Percentiles rank a stretch among this genome's conserved stretches.
phyloP scores from a whole-genome alignment of 2,797 vertebrate genomes.

The Nannoperca obscura region DNA sequence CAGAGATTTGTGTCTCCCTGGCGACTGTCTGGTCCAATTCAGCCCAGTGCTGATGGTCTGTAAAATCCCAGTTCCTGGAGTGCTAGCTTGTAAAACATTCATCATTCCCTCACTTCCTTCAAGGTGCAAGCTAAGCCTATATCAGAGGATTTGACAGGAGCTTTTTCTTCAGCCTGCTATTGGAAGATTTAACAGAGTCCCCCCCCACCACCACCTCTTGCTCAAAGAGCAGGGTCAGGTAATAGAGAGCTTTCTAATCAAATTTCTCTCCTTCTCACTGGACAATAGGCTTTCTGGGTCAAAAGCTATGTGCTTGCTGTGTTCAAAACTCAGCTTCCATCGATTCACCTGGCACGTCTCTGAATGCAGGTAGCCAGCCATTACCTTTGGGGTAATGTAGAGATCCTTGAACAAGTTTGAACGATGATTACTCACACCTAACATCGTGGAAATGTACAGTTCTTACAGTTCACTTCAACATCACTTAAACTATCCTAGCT shows the following conservation, averaged over 20 bases:
- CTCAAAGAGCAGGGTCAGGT: conserved; percentile 36
- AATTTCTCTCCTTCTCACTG: conserved; percentile 45
- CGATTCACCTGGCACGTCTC: conserved; percentile 42
- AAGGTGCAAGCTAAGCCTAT: conserved; percentile 63
- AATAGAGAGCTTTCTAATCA: conserved; percentile 56
- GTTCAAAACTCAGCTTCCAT: conserved; percentile 38
- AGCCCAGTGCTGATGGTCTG: conserved; percentile 67
- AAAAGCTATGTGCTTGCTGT: conserved; percentile 15
- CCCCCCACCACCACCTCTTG: background rate
- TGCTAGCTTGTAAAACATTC: conserved; percentile 69
- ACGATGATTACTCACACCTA: conserved; percentile 33
- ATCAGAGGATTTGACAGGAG: conserved; percentile 66
- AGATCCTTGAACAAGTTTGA: conserved; percentile 18
- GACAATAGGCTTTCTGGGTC: conserved; percentile 47
- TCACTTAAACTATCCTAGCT: conserved; percentile 16
- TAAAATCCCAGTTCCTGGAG: conserved; percentile 74
- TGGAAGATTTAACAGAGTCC: conserved; percentile 57
- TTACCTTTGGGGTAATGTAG: background rate
- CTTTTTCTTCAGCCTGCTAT: conserved; percentile 47
- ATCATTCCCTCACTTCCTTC: conserved; percentile 67
- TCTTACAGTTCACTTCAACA: conserved; percentile 22
- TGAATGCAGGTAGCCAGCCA: conserved; percentile 25
- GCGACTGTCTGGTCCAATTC: conserved; percentile 78
- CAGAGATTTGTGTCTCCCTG: conserved; percentile 71
- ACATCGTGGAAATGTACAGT: background rate